A percentile compares a stretch with the other conserved stretches of the same genome.
Conservation (phyloP, 1,140 invertebrate species). For the Drosophila virilis region DNA sequence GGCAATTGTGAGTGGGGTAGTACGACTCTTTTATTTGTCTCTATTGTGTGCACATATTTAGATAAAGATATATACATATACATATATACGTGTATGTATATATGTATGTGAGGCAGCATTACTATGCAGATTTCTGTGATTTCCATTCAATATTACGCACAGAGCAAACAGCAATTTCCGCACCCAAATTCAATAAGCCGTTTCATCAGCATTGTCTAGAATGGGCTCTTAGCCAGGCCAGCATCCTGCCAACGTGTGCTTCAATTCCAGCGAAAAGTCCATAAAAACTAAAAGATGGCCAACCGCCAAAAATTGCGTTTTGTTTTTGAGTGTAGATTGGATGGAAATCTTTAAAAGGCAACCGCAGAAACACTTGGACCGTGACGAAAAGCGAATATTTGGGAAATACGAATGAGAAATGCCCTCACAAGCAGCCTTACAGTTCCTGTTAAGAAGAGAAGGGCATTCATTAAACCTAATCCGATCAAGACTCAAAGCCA, state of each 20-base stretch:
- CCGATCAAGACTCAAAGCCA: no score
- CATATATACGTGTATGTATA: neutral
- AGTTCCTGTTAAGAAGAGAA: no score
- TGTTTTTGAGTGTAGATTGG: constrained; percentile 7
- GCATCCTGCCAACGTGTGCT: neutral
- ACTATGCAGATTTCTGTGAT: constrained; percentile 71
- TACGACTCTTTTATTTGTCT: constrained; percentile 15
- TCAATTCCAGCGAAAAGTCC: constrained; percentile 3
- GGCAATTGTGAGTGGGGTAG: constrained; percentile 9
- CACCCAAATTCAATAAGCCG: constrained; percentile 58
- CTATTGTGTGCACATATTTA: constrained; percentile 34
- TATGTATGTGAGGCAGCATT: constrained; percentile 15
- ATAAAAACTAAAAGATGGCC: constrained; percentile 36
- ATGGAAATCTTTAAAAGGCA: neutral
- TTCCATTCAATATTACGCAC: constrained; percentile 54
- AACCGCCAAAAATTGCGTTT: constrained; percentile 28
- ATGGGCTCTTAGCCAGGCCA: constrained; percentile 5
- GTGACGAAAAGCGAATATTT: neutral
- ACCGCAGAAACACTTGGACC: neutral
- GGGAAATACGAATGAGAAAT: neutral
- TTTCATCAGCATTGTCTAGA: constrained; percentile 24
- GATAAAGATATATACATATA: neutral
- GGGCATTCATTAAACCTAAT: no score
- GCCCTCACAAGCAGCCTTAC: neutral
- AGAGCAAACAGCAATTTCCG: constrained; percentile 55